Conservation (phyloP, 2,888 invertebrate species). For the Synergus itoensis region DNA sequence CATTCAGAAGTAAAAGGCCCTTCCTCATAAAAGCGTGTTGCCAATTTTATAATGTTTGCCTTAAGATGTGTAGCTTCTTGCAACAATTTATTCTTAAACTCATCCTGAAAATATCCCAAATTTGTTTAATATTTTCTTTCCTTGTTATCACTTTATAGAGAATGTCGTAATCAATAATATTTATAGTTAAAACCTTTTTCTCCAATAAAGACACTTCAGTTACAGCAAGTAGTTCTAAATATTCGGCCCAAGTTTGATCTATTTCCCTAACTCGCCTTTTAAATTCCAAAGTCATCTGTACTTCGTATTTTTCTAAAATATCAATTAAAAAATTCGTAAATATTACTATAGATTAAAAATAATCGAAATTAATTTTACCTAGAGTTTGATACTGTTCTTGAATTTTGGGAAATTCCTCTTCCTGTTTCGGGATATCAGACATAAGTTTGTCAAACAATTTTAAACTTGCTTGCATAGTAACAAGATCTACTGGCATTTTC, state of each 20-base stretch:
- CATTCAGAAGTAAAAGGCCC: conserved; percentile 84
- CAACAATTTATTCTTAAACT: conserved; percentile 85
- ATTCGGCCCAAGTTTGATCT: conserved; percentile 84
- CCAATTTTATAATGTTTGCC: conserved; percentile 83
- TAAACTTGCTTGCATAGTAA: conserved; percentile 85
- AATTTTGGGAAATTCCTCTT: conserved; percentile 87
- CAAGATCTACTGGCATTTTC: conserved; percentile 86
- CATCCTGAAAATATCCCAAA: conserved; percentile 77
- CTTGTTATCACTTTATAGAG: not conserved
- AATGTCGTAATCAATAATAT: not conserved
- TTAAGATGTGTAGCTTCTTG: conserved; percentile 86
- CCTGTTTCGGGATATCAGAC: conserved; percentile 82
- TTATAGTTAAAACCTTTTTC: conserved; percentile 80
- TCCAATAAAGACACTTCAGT: conserved; percentile 87
- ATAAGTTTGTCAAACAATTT: conserved; percentile 85
- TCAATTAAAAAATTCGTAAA: not conserved
- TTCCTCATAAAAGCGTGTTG: conserved; percentile 84
- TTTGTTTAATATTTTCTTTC: conserved; percentile 44
- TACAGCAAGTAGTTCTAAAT: conserved; percentile 84
- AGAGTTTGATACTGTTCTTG: conserved; percentile 86
- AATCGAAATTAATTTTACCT: conserved; percentile 73
- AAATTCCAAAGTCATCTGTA: conserved; percentile 83
- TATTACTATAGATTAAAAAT: not conserved
- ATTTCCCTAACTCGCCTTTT: conserved; percentile 81
- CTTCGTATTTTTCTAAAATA: conserved; percentile 84